These are phyloP conservation scores for Chrysomela aeneicollis DNA, from an alignment of 2,888 invertebrate species.

Conservation along the genomic window DNA sequence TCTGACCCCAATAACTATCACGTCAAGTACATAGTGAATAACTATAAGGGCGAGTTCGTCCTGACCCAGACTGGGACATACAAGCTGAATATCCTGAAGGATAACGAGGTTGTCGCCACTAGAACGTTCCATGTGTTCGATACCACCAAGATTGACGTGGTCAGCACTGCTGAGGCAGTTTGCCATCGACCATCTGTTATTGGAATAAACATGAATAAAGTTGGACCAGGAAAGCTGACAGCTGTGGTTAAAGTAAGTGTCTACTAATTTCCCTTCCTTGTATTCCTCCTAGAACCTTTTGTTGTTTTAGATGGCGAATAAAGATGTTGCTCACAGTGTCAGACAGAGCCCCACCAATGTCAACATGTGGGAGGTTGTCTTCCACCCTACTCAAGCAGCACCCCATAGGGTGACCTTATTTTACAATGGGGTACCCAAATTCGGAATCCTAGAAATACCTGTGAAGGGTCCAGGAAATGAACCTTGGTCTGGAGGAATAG, in stretches of 20 bases:
- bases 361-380: slow-evolving; percentile 82
- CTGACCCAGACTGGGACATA: slow-evolving; percentile 66
- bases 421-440: slow-evolving; percentile 84
- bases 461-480: slow-evolving; percentile 62
- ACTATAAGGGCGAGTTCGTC: slow-evolving; percentile 61
- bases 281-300: no score
- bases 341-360: slow-evolving; percentile 75
- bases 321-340: slow-evolving; percentile 83
- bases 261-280: not conserved
- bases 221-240: slow-evolving; percentile 85
- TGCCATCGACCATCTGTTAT: slow-evolving; percentile 85
- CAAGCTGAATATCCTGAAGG: slow-evolving; percentile 42
- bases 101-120: slow-evolving; percentile 55
- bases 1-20: slow-evolving; percentile 70
- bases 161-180: slow-evolving; percentile 69
- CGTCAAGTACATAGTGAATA: slow-evolving; percentile 58
- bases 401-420: slow-evolving; percentile 86
- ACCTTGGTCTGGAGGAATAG: slow-evolving; percentile 75
- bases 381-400: slow-evolving; percentile 87
- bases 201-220: slow-evolving; percentile 69
- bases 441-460: slow-evolving; percentile 67
- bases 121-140: slow-evolving; percentile 76
- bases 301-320: slow-evolving; percentile 73
- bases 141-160: slow-evolving; percentile 64
- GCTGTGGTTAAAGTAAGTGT: slow-evolving; percentile 70